Evolutionary conservation across 2,888 invertebrate genomes (phyloP).

Genomic region (Callimorpha dominula): DNA sequence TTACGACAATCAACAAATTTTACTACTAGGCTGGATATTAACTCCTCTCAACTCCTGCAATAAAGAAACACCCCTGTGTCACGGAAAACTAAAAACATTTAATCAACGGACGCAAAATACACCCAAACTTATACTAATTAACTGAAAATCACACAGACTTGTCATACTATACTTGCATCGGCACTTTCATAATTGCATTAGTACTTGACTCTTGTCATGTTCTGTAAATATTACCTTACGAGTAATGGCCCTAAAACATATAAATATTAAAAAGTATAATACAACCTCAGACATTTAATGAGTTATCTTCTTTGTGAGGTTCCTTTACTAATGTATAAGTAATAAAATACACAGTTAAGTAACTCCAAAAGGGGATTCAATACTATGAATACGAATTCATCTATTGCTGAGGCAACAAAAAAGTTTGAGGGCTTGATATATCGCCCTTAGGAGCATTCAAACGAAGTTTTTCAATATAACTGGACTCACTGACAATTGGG

Average conservation of each 20-base stretch:
- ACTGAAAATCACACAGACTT: too few relatives aligned
- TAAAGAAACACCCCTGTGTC: too few relatives aligned
- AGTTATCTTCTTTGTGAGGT: neutral
- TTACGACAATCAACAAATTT: too few relatives aligned
- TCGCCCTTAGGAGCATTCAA: slow-evolving; percentile 27
- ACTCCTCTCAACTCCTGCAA: too few relatives aligned
- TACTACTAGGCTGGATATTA: too few relatives aligned
- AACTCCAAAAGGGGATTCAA: slow-evolving; percentile 31
- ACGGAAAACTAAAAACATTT: too few relatives aligned
- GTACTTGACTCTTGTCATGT: too few relatives aligned
- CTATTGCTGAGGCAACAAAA: slow-evolving; percentile 48
- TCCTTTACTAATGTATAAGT: neutral
- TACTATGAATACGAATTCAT: slow-evolving; percentile 47
- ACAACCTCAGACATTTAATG: neutral
- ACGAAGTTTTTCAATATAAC: slow-evolving; percentile 51
- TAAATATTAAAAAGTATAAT: neutral
- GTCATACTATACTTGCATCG: too few relatives aligned
- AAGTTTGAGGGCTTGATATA: slow-evolving; percentile 48
- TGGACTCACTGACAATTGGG: slow-evolving; percentile 39
- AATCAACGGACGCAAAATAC: too few relatives aligned
- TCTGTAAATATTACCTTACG: too few relatives aligned
- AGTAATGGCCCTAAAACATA: neutral
- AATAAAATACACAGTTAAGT: slow-evolving; percentile 11
- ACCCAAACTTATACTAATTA: too few relatives aligned
- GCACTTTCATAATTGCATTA: too few relatives aligned